Percentiles rank a stretch among this genome's conserved stretches.
Conservation (phyloP, 2,797 vertebrate species). For the Neosilurus mollespiculum region DNA sequence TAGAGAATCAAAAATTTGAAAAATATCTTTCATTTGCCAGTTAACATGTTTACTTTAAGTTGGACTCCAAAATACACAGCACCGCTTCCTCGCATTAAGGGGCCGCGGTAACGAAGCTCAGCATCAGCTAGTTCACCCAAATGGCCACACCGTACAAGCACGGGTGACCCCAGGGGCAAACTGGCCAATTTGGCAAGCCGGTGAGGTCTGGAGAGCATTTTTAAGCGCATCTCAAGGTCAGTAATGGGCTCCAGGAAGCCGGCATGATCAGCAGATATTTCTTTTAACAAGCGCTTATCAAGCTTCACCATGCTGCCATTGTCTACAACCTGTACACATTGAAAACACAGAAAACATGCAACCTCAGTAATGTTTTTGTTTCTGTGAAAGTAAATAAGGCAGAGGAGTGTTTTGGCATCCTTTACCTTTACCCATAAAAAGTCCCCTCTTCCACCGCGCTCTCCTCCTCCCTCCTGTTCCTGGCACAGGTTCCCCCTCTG, state of each 20-base stretch:
- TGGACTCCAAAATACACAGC: conserved; percentile 76
- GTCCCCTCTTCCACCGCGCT: conserved; percentile 54
- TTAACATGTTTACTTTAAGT: conserved; percentile 68
- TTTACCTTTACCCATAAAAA: conserved; percentile 72
- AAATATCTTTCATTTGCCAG: not conserved
- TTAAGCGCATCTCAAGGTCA: conserved; percentile 70
- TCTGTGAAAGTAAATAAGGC: not conserved
- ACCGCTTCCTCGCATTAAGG: conserved; percentile 64
- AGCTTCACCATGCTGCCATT: conserved; percentile 65
- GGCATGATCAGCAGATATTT: conserved; percentile 62
- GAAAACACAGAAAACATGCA: not conserved
- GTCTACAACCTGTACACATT: conserved; percentile 71
- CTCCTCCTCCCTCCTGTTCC: conserved; percentile 64
- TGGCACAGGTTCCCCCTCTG: conserved; percentile 71
- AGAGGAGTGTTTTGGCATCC: not conserved
- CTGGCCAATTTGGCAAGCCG: conserved; percentile 63
- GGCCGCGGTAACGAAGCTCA: conserved; percentile 73
- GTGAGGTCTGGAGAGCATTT: conserved; percentile 61
- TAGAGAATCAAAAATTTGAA: not conserved
- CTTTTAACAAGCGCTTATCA: conserved; percentile 63
- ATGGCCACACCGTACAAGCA: conserved; percentile 70
- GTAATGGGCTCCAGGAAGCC: conserved; percentile 73
- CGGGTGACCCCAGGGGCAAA: conserved; percentile 60
- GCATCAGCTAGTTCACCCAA: conserved; percentile 70
- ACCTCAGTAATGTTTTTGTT: too few species aligned